Conservation (phyloP, 2,113 vertebrate genomes). For the Forbesichthys papilliferus region DNA sequence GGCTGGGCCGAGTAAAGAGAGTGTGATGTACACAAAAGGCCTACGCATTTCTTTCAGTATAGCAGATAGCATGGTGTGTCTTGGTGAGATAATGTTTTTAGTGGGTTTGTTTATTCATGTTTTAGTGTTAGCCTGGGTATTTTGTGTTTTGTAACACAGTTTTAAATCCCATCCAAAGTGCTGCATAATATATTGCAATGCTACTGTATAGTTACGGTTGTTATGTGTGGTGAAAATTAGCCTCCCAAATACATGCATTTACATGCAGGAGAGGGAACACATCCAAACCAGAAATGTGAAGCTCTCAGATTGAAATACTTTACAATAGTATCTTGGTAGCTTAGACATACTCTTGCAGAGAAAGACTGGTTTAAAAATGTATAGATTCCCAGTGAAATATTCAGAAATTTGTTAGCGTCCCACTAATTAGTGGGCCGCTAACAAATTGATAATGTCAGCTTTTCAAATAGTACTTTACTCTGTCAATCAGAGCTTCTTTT, state of each 20-base stretch:
- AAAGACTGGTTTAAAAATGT: slow-evolving; percentile 59
- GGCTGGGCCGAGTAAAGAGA: slow-evolving; percentile 23
- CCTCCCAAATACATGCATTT: not conserved
- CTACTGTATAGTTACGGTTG: not conserved
- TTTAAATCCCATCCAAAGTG: not conserved
- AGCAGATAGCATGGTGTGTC: slow-evolving; percentile 13
- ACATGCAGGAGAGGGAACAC: not conserved
- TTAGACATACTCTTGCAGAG: slow-evolving; percentile 35
- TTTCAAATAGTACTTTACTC: slow-evolving; percentile 53
- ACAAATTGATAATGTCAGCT: slow-evolving; percentile 63
- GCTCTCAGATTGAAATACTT: slow-evolving; percentile 27
- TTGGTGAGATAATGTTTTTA: slow-evolving; percentile 6
- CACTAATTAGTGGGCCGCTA: slow-evolving; percentile 57
- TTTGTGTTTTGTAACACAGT: not conserved
- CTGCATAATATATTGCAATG: not conserved
- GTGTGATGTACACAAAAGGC: slow-evolving; percentile 7
- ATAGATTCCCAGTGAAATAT: slow-evolving; percentile 64
- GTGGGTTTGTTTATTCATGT: not conserved
- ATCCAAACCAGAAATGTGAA: slow-evolving; percentile 8
- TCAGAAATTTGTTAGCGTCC: slow-evolving; percentile 39
- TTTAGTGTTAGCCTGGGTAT: not conserved
- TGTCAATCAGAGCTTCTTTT: slow-evolving; percentile 28
- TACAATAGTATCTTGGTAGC: slow-evolving; percentile 38
- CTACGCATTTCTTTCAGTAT: slow-evolving; percentile 14
- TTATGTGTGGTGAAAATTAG: not conserved